Conservation (phyloP, 2,888 invertebrate species). For the Bellardia pandia region DNA sequence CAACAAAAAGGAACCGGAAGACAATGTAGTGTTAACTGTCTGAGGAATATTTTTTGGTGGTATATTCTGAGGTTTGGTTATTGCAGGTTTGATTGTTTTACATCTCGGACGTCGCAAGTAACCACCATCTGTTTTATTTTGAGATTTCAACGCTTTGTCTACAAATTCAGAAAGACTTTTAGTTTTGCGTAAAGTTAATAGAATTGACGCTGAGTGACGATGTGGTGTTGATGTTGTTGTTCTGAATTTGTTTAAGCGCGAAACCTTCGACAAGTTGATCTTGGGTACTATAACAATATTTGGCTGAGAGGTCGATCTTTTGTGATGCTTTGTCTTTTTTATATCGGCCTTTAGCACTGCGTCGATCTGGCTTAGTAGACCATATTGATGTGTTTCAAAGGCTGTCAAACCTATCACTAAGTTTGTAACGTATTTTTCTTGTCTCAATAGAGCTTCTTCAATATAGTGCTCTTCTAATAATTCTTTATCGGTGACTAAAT, state of each 20-base stretch:
- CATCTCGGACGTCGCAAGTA: slow-evolving; percentile 75
- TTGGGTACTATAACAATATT: slow-evolving; percentile 84
- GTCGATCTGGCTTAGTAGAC: slow-evolving; percentile 87
- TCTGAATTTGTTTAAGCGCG: background rate
- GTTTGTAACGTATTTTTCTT: slow-evolving; percentile 86
- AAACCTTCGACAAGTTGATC: background rate
- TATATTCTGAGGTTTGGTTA: slow-evolving; percentile 35
- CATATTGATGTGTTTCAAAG: slow-evolving; percentile 87
- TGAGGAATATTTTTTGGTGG: slow-evolving; percentile 1
- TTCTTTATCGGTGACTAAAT: slow-evolving; percentile 87
- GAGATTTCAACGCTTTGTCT: slow-evolving; percentile 39
- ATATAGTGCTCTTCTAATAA: slow-evolving; percentile 86
- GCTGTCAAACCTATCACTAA: slow-evolving; percentile 87
- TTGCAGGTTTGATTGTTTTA: slow-evolving; percentile 81
- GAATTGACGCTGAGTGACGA: slow-evolving; percentile 31
- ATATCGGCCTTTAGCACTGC: slow-evolving; percentile 82
- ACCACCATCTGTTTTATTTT: slow-evolving; percentile 63
- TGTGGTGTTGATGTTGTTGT: background rate
- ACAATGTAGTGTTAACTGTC: slow-evolving; percentile 35
- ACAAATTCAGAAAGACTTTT: slow-evolving; percentile 75
- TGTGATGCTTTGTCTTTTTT: slow-evolving; percentile 78
- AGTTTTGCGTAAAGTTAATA: slow-evolving; percentile 74
- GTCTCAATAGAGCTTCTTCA: slow-evolving; percentile 86
- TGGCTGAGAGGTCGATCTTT: slow-evolving; percentile 85
- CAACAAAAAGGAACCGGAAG: slow-evolving; percentile 46